These are phyloP conservation scores for Dione juno DNA, from an alignment of 2,888 invertebrate species.

Conservation along the genomic window DNA sequence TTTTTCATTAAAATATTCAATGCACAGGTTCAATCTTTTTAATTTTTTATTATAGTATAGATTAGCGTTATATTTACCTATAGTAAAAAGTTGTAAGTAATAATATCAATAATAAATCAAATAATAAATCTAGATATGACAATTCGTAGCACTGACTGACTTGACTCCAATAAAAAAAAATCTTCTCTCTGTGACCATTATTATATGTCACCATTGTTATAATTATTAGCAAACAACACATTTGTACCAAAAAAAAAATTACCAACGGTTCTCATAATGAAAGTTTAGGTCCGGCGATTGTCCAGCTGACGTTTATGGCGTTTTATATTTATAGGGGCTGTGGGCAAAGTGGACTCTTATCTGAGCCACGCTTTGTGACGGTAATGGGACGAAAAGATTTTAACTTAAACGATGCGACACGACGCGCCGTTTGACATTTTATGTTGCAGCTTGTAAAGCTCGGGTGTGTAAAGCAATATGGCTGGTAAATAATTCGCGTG, in stretches of 20 bases:
- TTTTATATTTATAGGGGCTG: conserved; percentile 48
- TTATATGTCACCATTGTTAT: neutral
- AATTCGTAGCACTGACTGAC: too few species aligned
- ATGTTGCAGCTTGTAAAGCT: neutral
- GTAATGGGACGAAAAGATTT: conserved; percentile 28
- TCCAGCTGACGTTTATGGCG: conserved; percentile 72
- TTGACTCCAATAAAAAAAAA: too few species aligned
- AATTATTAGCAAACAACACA: neutral
- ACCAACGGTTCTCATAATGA: conserved; percentile 21
- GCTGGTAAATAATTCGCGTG: too few species aligned
- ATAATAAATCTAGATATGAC: too few species aligned
- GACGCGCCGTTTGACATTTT: conserved; percentile 15
- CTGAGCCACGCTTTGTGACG: conserved; percentile 33
- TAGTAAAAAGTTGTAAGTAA: too few species aligned
- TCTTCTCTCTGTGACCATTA: neutral
- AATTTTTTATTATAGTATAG: too few species aligned
- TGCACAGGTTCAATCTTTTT: too few species aligned
- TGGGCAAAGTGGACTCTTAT: conserved; percentile 34
- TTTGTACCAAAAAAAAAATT: conserved; percentile 10
- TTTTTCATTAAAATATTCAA: too few species aligned
- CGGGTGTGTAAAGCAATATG: too few species aligned
- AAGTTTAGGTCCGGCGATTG: conserved; percentile 45
- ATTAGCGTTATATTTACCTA: too few species aligned
- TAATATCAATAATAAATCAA: too few species aligned
- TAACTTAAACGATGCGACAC: conserved; percentile 16